Percentiles rank a stretch among this genome's conserved stretches.
Evolutionary conservation across 2,113 vertebrate species (phyloP).

Genomic region (Hypocryptadius cinnamomeus): DNA sequence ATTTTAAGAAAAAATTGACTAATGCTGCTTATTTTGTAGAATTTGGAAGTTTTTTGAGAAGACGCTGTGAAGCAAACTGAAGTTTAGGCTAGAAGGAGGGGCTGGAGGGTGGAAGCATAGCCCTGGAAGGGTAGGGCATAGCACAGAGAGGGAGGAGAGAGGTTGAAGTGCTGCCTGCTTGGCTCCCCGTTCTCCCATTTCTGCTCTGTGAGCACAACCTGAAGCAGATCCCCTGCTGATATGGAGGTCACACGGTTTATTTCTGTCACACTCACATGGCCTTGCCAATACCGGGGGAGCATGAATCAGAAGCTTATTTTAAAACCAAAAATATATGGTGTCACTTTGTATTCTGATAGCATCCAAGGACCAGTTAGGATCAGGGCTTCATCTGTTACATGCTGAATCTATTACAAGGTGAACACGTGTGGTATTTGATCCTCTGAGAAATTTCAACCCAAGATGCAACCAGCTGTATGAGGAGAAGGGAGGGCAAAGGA

Average conservation of each 20-base stretch:
- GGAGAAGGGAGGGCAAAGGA: neutral
- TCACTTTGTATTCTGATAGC: neutral
- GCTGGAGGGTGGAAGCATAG: neutral
- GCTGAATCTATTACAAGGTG: neutral
- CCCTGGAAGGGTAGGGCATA: neutral
- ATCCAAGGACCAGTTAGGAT: neutral
- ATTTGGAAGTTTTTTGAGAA: neutral
- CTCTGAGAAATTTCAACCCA: neutral
- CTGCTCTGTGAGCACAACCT: neutral
- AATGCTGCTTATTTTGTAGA: neutral
- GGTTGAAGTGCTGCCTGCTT: neutral
- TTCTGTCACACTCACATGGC: neutral
- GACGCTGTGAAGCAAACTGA: neutral
- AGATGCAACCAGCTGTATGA: neutral
- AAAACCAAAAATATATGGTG: constrained; percentile 1
- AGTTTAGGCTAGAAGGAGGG: neutral
- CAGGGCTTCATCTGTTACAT: neutral
- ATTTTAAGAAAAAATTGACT: neutral
- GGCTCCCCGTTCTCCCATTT: neutral
- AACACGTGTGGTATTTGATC: neutral
- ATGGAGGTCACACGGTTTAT: constrained; percentile 7
- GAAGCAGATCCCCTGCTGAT: neutral
- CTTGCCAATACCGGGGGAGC: neutral
- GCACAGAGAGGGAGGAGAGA: neutral
- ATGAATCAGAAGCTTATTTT: constrained; percentile 46